phyloP scores from a whole-genome alignment of 2,888 invertebrate genomes.

The Orthosia incerta region DNA sequence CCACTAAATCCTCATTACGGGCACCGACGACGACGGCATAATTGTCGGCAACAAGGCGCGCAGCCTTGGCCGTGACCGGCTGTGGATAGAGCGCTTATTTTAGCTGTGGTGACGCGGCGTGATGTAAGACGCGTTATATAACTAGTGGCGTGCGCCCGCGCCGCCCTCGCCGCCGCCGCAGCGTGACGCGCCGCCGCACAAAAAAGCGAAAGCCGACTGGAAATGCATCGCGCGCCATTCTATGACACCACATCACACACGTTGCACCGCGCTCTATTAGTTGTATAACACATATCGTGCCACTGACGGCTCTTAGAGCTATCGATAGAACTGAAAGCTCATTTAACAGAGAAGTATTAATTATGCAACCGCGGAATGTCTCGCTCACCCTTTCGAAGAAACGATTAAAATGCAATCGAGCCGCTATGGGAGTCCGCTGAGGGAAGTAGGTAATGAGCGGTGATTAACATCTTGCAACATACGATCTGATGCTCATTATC shows the following conservation, averaged over 20 bases:
- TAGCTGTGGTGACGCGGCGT: slow-evolving; percentile 87
- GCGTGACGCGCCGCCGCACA: slow-evolving; percentile 71
- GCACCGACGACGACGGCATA: slow-evolving; percentile 81
- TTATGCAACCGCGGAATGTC: slow-evolving; percentile 58
- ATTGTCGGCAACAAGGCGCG: slow-evolving; percentile 85
- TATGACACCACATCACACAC: slow-evolving; percentile 59
- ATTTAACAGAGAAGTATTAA: slow-evolving; percentile 43
- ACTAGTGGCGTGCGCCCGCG: slow-evolving; percentile 80
- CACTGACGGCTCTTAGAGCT: slow-evolving; percentile 11
- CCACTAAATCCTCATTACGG: slow-evolving; percentile 90
- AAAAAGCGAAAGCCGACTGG: slow-evolving; percentile 88
- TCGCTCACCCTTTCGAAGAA: slow-evolving; percentile 69
- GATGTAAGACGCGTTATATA: slow-evolving; percentile 88
- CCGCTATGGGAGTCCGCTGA: slow-evolving; percentile 66
- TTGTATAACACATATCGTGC: slow-evolving; percentile 32
- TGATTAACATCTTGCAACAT: slow-evolving; percentile 72
- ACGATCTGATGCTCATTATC: slow-evolving; percentile 69
- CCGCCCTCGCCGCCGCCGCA: slow-evolving; percentile 74
- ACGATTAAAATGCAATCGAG: slow-evolving; percentile 73
- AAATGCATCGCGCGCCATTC: slow-evolving; percentile 76
- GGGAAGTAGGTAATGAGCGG: slow-evolving; percentile 69
- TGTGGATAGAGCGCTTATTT: slow-evolving; percentile 87
- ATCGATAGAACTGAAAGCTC: slow-evolving; percentile 24
- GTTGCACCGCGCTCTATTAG: slow-evolving; percentile 43
- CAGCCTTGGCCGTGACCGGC: slow-evolving; percentile 91